These are phyloP conservation scores for Eristalis intricaria DNA, from an alignment of 2,888 invertebrate species.

Conservation along the genomic window DNA sequence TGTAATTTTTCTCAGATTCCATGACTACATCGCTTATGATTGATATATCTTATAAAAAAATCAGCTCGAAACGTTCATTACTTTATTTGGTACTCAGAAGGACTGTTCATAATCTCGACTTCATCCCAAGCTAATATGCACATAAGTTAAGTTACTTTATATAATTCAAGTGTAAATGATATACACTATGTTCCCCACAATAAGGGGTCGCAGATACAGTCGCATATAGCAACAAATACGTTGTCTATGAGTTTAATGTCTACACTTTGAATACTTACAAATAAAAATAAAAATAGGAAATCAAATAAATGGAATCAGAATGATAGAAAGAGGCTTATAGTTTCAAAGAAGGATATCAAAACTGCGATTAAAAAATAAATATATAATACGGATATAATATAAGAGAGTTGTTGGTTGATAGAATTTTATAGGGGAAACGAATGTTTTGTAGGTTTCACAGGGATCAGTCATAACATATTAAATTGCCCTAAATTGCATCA, in stretches of 20 bases:
- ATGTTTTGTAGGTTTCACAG: constrained; percentile 8
- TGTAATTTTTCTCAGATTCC: no score
- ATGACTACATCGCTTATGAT: no score
- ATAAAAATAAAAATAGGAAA: not conserved
- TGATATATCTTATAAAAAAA: no score
- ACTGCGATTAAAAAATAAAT: not conserved
- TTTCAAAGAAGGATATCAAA: not conserved
- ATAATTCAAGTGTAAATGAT: no score
- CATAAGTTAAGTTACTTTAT: no score
- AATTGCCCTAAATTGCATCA: not conserved
- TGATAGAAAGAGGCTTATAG: not conserved
- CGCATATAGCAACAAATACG: no score
- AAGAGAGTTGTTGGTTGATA: not conserved
- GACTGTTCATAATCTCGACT: no score
- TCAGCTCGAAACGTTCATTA: no score
- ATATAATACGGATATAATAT: not conserved
- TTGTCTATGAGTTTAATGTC: not conserved
- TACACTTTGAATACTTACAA: not conserved
- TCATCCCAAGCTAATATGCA: no score
- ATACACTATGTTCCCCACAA: no score
- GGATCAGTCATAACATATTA: not conserved
- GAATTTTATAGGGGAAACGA: constrained; percentile 23
- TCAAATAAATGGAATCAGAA: not conserved
- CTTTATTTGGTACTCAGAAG: no score
- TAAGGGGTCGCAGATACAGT: no score